Conservation (phyloP, 2,888 invertebrate species). For the Hydroisotoma schaefferi region DNA sequence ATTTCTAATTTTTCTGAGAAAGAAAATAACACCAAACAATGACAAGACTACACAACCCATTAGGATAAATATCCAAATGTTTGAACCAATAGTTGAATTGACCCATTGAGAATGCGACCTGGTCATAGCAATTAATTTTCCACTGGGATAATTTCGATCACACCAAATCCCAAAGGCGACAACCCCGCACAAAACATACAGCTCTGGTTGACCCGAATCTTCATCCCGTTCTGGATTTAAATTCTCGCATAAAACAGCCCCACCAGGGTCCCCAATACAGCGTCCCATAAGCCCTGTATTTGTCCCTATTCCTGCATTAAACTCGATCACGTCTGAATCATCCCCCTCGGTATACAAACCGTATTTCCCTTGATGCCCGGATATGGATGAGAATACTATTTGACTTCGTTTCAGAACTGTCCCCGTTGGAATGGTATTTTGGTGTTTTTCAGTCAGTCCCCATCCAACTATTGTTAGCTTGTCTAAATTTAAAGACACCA, state of each 20-base stretch:
- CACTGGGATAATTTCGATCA: constrained; percentile 5
- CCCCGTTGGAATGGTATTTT: constrained; percentile 13
- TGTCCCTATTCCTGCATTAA: constrained; percentile 6
- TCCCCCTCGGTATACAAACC: not conserved
- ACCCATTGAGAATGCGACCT: not conserved
- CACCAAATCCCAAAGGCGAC: constrained; percentile 12
- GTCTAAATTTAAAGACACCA: too few species aligned
- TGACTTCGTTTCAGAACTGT: not conserved
- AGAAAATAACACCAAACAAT: too few species aligned
- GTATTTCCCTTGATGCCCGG: not conserved
- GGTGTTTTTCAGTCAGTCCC: constrained; percentile 8
- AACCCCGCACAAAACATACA: not conserved
- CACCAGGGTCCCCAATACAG: constrained; percentile 10
- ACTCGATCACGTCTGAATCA: not conserved
- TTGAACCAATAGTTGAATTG: not conserved
- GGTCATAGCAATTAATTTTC: not conserved
- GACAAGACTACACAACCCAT: too few species aligned
- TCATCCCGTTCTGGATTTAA: not conserved
- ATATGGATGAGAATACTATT: not conserved
- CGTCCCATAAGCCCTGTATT: constrained; percentile 9
- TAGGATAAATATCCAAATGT: constrained; percentile 6
- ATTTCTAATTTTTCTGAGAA: not conserved
- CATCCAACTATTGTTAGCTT: not conserved
- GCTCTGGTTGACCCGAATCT: not conserved
- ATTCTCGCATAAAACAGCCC: not conserved